Base-by-base conservation (phyloP, 2,113 vertebrate species). In the Eonycteris spelaea region DNA sequence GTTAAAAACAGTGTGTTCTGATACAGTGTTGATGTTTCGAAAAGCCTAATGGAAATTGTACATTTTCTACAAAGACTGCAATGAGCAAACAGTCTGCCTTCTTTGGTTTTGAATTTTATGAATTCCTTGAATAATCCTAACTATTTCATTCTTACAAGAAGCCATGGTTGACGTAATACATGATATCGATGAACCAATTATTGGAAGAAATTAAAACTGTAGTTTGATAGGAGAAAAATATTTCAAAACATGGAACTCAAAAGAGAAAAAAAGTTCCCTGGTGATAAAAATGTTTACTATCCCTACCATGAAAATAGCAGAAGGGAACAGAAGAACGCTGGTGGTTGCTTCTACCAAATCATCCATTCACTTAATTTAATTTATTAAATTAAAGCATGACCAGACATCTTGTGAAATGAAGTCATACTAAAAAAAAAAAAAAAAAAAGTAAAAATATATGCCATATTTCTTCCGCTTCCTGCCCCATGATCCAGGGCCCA, bases 241-340 rank as follows among this genome's bases (percentile, higher is more conserved):
- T 83, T 96, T 95, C 28, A 93, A 96, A 95, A 53, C 19, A n/a
- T 70, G 28, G 24, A 33, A 51, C 53, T 28, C 10, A 70, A 90
- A 94, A 77, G 59, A 53, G 19, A 48, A 94, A 92, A 80, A 43
- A 82, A 86, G 2, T 70, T 57, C 19, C 22, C 45, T 82, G 28
- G 61, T 79, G 12, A n/a, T 55, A 87, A 91, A 68, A 89, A 61
- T 1, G 21, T 21, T 84, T 40, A 61, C 21, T 67, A 19, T 5
- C 6, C 55, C 48, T 53, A 74, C 10, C 13, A 55, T 74, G 55
- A 78, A 83, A 70, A 67, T n/a, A 59, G 33, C 5, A 14, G 24
- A 61, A 71, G 21, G 53, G 45, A 91, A 80, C 6, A 84, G 11
- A 7, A 45, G 22, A 80, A 16, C 3, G 6, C 1, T 45, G n/a